Percentiles rank a stretch among this genome's conserved stretches.
Evolutionary conservation across 92 coral and sea anemone species (phyloP).

Genomic region (Isaurus tuberculatus): DNA sequence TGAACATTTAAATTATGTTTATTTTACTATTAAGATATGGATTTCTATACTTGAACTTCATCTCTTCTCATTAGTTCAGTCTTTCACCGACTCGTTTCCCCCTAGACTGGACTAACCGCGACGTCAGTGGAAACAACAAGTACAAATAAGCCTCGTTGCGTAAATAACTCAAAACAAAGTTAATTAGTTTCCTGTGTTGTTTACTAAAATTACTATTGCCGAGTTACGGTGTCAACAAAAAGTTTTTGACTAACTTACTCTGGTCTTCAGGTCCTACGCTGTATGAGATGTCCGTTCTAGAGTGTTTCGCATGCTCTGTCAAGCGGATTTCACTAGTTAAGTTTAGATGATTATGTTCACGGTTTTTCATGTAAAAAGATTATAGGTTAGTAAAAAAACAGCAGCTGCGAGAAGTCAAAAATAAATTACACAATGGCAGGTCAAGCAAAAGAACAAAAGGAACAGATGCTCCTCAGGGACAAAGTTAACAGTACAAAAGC

Average conservation of each 20-base stretch:
- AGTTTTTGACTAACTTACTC: neutral
- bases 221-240: slow-evolving; percentile 23
- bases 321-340: neutral
- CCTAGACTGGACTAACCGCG: no score
- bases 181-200: slow-evolving; percentile 8
- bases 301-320: neutral
- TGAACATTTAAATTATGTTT: no score
- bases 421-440: slow-evolving; percentile 16
- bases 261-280: neutral
- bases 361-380: neutral
- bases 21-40: no score
- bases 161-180: slow-evolving; percentile 9
- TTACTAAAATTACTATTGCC: neutral
- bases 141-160: neutral
- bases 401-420: neutral
- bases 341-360: no score
- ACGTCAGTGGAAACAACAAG: no score
- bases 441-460: slow-evolving; percentile 19
- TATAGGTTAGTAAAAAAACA: neutral
- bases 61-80: no score
- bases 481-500: slow-evolving; percentile 26
- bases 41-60: no score
- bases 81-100: no score
- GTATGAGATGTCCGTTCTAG: neutral
- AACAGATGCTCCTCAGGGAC: neutral